Evolutionary conservation across 2,888 invertebrate species (phyloP), one percentile per base, ranked within the genome.

Genomic region (Elaeidobius kamerunicus): DNA sequence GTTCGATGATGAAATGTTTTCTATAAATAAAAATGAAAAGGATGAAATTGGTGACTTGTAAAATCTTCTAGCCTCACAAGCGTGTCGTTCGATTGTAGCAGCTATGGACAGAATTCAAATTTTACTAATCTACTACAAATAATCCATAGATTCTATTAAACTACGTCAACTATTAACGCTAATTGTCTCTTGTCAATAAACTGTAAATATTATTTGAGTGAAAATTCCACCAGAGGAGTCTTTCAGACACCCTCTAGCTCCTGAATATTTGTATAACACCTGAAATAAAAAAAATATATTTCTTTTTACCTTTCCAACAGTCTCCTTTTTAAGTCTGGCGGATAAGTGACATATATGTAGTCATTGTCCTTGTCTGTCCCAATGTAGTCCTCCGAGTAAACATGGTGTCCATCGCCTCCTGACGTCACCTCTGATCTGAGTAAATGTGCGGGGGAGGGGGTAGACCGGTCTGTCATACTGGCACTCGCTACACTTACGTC

Each of bases 271-370:
- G n/a, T 30, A 30, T 30, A 30, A 30, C 11, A 3, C 9, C n/a
- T 30, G 4, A 30, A 30, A n/a, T 30, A 30, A 30, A 30, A 30
- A 30, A 30, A 30, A 12, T 30, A 56, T 57, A 52, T 65, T 14
- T 6, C 34, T 40, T 34, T 68, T 63, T 80, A 87, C 86, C 87
- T 87, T 77, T 90, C 90, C 63, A 90, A 78, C 65, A 90, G 80
- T 60, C 90, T 78, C 65, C 89, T 81, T 73, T 91, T 90, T 58
- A 91, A 78, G 73, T 91, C 90, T 30, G 89, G 89, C 62, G 91
- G 91, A 78, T 90, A 91, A 46, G 88, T 87, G 63, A 90, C 90
- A 74, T 90, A 91, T 67, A 91, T 90, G 73, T 90, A 91, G 73
- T 86, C 86, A 70, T 84, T 85, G 65, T 80, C 79, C 65, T 75